Evolutionary conservation across 53 echinoderm and acorn worm species (phyloP), one percentile per base, ranked within the genome.

Genomic region (Zoroaster sp.): DNA sequence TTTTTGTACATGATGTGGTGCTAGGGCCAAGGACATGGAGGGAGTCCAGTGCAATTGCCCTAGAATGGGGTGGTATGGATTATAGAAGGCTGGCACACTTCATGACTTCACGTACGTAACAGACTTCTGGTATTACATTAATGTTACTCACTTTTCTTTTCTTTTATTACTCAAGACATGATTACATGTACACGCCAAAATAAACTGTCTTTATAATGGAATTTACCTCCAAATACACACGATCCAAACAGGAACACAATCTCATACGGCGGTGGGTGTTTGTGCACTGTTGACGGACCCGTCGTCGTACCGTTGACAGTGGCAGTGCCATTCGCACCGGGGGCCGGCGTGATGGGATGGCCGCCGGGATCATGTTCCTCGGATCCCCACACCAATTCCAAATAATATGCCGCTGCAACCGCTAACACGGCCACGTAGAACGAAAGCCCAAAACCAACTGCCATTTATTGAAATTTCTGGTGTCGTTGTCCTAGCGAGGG

Each of bases 161-260:
- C n/a, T n/a, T n/a, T n/a, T n/a, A n/a, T n/a, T n/a, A n/a, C n/a
- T n/a, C n/a, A n/a, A n/a, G n/a, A n/a, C n/a, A n/a, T n/a, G n/a
- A n/a, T n/a, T n/a, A n/a, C n/a, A n/a, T n/a, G n/a, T n/a, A n/a
- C n/a, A n/a, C n/a, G n/a, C n/a, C n/a, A n/a, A n/a, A n/a, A n/a
- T n/a, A n/a, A n/a, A n/a, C n/a, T 44, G 43, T 11, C 1, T 2
- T 11, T 3, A 75, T 28, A 14, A 15, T 30, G 5, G 12, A 9
- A 53, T 77, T 89, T 89, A 96, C 96, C 96, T 74, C 96, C 96
- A 69, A 90, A 71, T 2, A 94, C 89, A 89, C 94, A 94, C 40
- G 87, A 91, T 34, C 91, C 96, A 75, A 93, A 96, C 35, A 96
- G 59, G 54, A 96, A 96, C 6, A 91, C 77, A 21, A 96, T 83